Base-by-base conservation (phyloP, 1,140 invertebrate species). In the Solenopsis invicta region DNA sequence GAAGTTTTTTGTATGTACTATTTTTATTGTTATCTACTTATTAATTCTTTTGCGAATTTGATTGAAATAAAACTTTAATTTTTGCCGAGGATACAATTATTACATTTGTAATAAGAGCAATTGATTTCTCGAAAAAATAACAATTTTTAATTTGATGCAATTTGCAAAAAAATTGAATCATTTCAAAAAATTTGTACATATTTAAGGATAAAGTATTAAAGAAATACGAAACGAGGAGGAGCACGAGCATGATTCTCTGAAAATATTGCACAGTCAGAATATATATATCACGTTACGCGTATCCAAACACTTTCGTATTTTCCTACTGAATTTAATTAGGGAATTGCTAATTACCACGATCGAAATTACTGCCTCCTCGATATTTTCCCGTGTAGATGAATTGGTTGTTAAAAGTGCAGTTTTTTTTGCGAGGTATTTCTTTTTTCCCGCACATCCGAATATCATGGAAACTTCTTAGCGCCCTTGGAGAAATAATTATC, bases 251-350 rank as follows among this genome's bases (percentile, higher is more conserved):
- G 6, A 24, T 41, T 13, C 16, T 54, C 8, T 34, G 21, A 37
- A 59, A 56, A 52, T 72, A 72, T 69, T 59, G 16, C 16, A 6
- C 13, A 21, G 13, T 75, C 21, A 18, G 9, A 3, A 72, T 34
- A 74, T 75, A 59, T n/a, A n/a, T 21, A 75, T 56, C 56, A 37
- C 29, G 2, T 18, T 37, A 59, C 6, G n/a, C 50, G 16, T 21
- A 37, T 75, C 2, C 3, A 4, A 37, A 21, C 10, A 75, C 5
- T 77, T 77, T 13, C 13, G n/a, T 45, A 21, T 41, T 59, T 59
- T 21, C 16, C 21, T 77, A 12, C 18, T 37, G 59, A 66, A 66
- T 66, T 78, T 78, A 50, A 66, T 78, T 78, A 78, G 56, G 21
- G 10, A 77, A 77, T 77, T 16, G 21, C 16, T 77, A 77, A 34